phyloP scores from a whole-genome alignment of 37 sponge, comb jelly and placozoan genomes.

The Corticium candelabrum region DNA sequence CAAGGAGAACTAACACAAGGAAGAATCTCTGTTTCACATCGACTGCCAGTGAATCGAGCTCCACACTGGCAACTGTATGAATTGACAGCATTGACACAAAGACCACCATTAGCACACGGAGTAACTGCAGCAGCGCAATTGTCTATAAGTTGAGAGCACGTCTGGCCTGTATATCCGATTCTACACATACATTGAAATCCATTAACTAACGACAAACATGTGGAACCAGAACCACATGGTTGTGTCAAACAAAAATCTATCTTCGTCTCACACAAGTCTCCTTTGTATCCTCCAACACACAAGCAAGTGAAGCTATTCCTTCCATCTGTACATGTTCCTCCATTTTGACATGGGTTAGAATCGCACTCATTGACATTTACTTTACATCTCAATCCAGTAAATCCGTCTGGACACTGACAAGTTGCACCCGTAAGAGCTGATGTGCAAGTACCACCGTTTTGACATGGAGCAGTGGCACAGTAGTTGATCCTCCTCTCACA shows the following conservation, averaged over 20 bases:
- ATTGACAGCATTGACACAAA: neutral
- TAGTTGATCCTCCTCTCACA: neutral
- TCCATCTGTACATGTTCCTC: neutral
- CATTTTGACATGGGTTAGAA: neutral
- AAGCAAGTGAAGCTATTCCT: neutral
- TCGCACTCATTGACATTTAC: neutral
- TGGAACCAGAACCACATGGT: neutral
- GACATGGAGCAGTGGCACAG: neutral
- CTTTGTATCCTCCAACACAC: neutral
- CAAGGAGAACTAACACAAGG: neutral
- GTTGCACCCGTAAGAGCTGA: neutral
- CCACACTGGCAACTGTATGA: neutral
- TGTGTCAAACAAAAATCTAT: neutral
- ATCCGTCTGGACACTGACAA: neutral
- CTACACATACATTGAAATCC: neutral
- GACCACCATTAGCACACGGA: neutral
- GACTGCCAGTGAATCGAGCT: neutral
- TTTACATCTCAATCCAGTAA: neutral
- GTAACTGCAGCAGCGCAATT: neutral
- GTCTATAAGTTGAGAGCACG: neutral
- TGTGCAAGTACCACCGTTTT: neutral
- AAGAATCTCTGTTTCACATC: neutral
- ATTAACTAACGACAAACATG: neutral
- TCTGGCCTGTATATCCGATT: neutral
- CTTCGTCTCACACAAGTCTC: neutral